Conservation (phyloP, 2,797 vertebrate genomes). For the Galagoides demidoff region DNA sequence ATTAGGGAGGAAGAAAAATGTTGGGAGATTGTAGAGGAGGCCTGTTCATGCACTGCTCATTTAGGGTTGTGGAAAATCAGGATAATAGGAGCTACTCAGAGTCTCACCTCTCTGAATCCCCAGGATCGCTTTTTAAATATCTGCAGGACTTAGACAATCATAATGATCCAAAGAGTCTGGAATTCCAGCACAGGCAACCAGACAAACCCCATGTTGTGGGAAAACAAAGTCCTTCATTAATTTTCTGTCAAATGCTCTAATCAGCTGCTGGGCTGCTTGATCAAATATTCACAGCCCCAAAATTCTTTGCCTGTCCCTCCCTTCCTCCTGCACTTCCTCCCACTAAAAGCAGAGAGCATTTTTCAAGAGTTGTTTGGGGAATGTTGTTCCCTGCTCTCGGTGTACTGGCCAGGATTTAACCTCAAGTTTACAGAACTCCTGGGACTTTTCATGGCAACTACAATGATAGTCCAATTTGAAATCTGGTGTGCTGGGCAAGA, state of each 20-base stretch:
- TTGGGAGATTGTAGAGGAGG: neutral
- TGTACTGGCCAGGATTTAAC: constrained; percentile 33
- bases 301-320: neutral
- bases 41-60: neutral
- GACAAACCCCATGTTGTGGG: neutral
- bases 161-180: neutral
- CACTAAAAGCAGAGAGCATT: neutral
- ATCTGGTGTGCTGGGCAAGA: neutral
- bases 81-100: neutral
- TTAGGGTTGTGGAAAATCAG: neutral
- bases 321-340: neutral
- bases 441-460: constrained; percentile 3
- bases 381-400: constrained; percentile 39
- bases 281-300: neutral
- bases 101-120: neutral
- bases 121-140: constrained; percentile 13
- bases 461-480: constrained; percentile 21
- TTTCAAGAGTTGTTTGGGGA: neutral
- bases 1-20: neutral
- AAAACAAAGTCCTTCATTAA: constrained; percentile 17
- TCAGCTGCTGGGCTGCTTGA: neutral
- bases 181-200: neutral
- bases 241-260: neutral
- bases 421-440: constrained; percentile 33
- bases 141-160: neutral